Conservation (phyloP, 2,113 vertebrate genomes). For the Ellobius talpinus region DNA sequence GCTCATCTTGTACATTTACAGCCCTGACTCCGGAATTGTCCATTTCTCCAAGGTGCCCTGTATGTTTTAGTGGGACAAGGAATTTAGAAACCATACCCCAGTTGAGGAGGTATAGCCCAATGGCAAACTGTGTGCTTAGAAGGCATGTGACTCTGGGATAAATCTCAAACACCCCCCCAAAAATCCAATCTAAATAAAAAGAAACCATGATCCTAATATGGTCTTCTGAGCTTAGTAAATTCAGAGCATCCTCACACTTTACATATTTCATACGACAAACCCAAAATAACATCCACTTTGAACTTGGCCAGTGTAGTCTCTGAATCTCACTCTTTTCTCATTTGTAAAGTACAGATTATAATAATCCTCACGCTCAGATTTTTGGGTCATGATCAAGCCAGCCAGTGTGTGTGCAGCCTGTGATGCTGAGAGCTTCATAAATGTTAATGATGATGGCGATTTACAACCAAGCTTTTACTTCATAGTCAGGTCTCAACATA, state of each 20-base stretch:
- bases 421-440: not conserved
- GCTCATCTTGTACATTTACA: constrained; percentile 20
- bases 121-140: not conserved
- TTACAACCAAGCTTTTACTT: constrained; percentile 1
- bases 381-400: constrained; percentile 6
- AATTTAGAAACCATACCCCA: not conserved
- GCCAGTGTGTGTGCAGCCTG: not conserved
- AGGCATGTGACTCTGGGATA: not conserved
- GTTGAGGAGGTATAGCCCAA: too few relatives aligned
- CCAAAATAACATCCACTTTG: not conserved
- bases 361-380: not conserved
- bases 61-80: not conserved
- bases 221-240: not conserved
- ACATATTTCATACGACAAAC: constrained; percentile 5
- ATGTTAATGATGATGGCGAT: not conserved
- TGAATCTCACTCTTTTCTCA: constrained; percentile 22
- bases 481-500: not conserved
- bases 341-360: constrained; percentile 4
- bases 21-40: not conserved
- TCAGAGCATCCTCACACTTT: not conserved
- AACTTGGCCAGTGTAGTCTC: not conserved
- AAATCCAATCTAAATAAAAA: not conserved
- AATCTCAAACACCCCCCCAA: not conserved
- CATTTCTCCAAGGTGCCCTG: not conserved
- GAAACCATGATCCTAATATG: constrained; percentile 7